Evolutionary conservation across 2,888 invertebrate species (phyloP).

Genomic region (Metallyticus violacea): DNA sequence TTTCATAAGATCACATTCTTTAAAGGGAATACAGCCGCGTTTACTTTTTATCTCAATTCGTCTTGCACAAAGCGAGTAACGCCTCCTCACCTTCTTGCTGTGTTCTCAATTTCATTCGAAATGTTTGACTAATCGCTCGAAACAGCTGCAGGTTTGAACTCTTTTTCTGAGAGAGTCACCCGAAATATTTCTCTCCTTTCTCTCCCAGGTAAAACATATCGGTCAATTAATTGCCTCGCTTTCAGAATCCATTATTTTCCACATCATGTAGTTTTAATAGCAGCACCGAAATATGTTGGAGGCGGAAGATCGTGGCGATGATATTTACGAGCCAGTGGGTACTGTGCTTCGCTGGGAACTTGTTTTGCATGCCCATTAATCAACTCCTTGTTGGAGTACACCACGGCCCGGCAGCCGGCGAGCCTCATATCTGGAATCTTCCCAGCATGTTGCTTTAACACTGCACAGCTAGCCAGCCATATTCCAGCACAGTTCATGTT

Average conservation of each 20-base stretch:
- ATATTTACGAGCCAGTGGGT: not conserved
- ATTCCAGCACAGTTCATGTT: not conserved
- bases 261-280: not conserved
- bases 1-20: no score
- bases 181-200: no score
- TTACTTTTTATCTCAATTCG: not conserved
- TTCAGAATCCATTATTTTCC: not conserved
- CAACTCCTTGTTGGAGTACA: not conserved
- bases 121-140: no score
- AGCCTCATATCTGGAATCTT: not conserved
- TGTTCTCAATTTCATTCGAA: no score
- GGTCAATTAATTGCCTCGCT: not conserved
- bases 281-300: not conserved
- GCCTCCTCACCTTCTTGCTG: no score
- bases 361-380: slow-evolving; percentile 7
- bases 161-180: no score
- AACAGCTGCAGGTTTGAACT: no score
- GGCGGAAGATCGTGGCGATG: not conserved
- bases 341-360: not conserved
- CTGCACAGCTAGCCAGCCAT: no score
- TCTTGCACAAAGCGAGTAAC: not conserved
- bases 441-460: not conserved
- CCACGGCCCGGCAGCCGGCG: no score
- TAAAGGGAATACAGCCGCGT: not conserved
- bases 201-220: not conserved